Evolutionary conservation across 2,113 vertebrate genomes (phyloP).

Genomic region (Tragelaphus strepsiceros): DNA sequence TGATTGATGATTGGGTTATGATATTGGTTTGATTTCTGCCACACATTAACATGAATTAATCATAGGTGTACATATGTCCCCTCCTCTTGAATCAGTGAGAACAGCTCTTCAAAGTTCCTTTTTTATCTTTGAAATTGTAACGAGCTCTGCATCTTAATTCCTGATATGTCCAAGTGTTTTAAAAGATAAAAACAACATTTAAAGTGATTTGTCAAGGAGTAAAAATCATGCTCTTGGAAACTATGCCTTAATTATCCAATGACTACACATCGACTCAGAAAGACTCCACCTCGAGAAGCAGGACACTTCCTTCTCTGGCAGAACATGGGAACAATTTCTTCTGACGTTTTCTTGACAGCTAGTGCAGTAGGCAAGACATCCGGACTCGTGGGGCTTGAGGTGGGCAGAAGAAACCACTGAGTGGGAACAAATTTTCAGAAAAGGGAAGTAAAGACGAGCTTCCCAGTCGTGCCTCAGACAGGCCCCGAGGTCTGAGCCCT

Average conservation of each 20-base stretch:
- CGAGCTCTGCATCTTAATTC: neutral
- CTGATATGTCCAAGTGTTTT: neutral
- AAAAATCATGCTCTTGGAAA: neutral
- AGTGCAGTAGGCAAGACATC: neutral
- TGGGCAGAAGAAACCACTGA: neutral
- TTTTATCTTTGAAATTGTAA: neutral
- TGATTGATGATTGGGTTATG: neutral
- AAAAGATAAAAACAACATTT: neutral
- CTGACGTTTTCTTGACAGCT: neutral
- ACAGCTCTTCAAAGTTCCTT: neutral
- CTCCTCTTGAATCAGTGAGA: neutral
- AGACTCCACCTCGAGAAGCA: neutral
- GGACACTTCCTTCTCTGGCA: neutral
- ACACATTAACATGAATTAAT: neutral
- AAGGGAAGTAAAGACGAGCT: neutral
- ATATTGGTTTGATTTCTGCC: neutral
- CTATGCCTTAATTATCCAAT: neutral
- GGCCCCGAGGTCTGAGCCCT: neutral
- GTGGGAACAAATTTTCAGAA: conserved; percentile 38
- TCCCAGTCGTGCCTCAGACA: neutral
- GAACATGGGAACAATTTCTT: neutral
- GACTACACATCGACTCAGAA: neutral
- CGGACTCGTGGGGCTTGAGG: neutral
- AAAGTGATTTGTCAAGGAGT: neutral
- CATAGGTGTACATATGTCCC: neutral